These are phyloP conservation scores for Lasioglossum marginatum DNA, from an alignment of 2,888 invertebrate species.

Conservation along the genomic window DNA sequence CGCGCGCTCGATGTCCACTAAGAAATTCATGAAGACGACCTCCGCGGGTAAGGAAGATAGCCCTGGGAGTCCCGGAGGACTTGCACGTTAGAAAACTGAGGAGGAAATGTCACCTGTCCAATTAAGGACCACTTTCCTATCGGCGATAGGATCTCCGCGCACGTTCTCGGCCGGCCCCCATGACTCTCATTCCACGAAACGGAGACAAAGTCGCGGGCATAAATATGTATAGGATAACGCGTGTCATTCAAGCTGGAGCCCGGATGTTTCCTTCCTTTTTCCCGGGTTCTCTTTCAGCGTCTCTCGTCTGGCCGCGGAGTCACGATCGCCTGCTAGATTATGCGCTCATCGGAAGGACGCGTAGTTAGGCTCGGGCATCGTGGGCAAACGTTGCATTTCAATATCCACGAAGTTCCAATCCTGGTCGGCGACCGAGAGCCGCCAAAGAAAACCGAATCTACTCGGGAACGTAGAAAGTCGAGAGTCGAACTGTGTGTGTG, in stretches of 20 bases:
- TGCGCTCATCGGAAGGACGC: conserved; percentile 34
- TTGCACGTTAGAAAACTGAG: conserved; percentile 27
- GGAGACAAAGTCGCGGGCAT: conserved; percentile 54
- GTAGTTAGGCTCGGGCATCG: conserved; percentile 23
- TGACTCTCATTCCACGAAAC: conserved; percentile 42
- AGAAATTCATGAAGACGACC: conserved; percentile 1
- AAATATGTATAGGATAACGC: conserved; percentile 63
- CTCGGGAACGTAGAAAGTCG: not conserved
- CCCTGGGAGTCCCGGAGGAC: not conserved
- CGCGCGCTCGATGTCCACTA: not conserved
- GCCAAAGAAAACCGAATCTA: not conserved
- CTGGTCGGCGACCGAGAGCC: not conserved
- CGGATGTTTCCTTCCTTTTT: conserved; percentile 54
- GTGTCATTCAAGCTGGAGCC: conserved; percentile 42
- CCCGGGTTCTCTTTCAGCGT: conserved; percentile 32
- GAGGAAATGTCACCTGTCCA: conserved; percentile 68
- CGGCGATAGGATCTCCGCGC: conserved; percentile 50
- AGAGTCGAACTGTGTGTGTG: not conserved
- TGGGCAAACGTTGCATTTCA: conserved; percentile 31
- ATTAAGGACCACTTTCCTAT: conserved; percentile 60
- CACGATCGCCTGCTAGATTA: conserved; percentile 44
- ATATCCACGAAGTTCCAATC: conserved; percentile 12
- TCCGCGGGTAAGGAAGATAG: not conserved
- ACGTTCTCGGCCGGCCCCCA: conserved; percentile 38
- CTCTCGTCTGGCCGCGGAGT: conserved; percentile 33